Base-by-base conservation (phyloP, 1,140 invertebrate genomes). In the Drosophila nebulosa region DNA sequence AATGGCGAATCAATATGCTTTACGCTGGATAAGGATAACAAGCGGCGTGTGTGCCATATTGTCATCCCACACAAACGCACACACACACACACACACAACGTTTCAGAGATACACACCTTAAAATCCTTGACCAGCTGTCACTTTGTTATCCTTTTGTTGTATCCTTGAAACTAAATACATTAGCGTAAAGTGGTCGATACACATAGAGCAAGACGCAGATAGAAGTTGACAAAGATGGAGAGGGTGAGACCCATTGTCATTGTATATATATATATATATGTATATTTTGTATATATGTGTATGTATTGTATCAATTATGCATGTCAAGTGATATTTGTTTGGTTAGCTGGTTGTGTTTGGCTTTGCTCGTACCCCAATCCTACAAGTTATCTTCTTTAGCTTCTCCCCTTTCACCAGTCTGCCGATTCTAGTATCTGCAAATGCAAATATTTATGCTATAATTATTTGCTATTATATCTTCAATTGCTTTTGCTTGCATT, bases 121-220 rank as follows among this genome's bases (percentile, higher is more conserved):
- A 71, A 72, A 78, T 75, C 83, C 83, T 86, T 86, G 81, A 81
- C 78, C 62, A 74, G 71, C 56, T 39, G 64, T 56, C 72, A 60
- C 69, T 35, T 58, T 58, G 64, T 75, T 74, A 68, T 46, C 71
- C 42, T 16, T 74, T 55, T 24, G 35, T 42, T 39, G 26, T 71
- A 72, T 57, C 80, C 69, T 86, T 86, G 80, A 75, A 81, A 86
- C 59, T 55, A 72, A 78, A 81, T 81, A 81, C 78, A 65, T 78
- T 69, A 57, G 46, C 22, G 64, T 35, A 55, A 69, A 76, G 74
- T 76, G 60, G 60, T 72, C 69, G 42, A 57, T 70, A 60, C 24
- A 52, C 39, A 46, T 16, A 46, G 39, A 46, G 4, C 7, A 22
- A 26, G 18, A 46, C 12, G 9, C 36, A 22, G 53, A 56, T 32